phyloP scores from a whole-genome alignment of 2,797 vertebrate genomes.

The Cygnus olor region DNA sequence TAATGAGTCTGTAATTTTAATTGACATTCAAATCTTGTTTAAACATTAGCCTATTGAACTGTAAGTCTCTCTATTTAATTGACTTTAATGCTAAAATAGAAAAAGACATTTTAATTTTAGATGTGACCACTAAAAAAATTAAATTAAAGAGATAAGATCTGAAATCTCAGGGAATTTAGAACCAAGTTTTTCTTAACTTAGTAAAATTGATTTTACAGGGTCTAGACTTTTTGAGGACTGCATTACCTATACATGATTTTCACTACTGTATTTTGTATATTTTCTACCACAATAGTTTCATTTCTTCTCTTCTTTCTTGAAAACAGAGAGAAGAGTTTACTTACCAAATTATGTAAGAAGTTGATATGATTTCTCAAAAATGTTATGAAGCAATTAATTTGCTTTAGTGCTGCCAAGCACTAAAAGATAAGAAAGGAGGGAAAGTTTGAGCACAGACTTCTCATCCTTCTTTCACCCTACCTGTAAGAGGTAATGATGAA shows the following conservation, averaged over 20 bases:
- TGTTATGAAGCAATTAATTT: neutral
- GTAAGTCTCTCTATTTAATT: constrained; percentile 27
- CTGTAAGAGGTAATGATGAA: neutral
- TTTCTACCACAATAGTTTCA: neutral
- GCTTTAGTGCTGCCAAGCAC: neutral
- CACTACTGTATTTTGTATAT: neutral
- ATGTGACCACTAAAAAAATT: neutral
- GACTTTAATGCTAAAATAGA: neutral
- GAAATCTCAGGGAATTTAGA: constrained; percentile 8
- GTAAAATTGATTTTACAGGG: neutral
- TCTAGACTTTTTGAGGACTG: neutral
- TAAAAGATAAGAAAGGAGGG: neutral
- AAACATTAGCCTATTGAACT: constrained; percentile 44
- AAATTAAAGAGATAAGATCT: neutral
- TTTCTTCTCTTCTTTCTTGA: neutral
- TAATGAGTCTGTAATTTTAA: constrained; percentile 40
- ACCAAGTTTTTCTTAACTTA: neutral
- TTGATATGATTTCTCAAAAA: neutral
- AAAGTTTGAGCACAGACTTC: neutral
- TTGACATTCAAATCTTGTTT: constrained; percentile 47
- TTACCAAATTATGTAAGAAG: neutral
- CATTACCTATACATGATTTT: neutral
- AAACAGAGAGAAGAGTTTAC: neutral
- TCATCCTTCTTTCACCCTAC: neutral
- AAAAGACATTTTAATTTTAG: constrained; percentile 27